Percentiles rank a stretch among this genome's conserved stretches.
phyloP scores from a whole-genome alignment of 2,797 vertebrate species.

The Psittacula derbiana region DNA sequence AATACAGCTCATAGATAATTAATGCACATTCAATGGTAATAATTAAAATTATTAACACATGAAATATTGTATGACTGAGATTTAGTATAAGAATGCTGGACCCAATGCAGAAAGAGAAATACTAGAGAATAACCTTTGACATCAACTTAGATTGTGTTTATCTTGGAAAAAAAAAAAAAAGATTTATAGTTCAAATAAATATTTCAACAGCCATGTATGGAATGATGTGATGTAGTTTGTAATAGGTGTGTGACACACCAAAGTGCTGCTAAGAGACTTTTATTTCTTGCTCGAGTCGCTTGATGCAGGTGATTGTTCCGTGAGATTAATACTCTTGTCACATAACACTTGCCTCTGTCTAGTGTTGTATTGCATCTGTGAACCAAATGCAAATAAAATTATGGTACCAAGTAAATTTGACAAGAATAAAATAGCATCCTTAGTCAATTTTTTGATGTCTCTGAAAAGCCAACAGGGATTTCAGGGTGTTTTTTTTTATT shows the following conservation, averaged over 20 bases:
- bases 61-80: not conserved
- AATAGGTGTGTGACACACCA: not conserved
- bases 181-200: not conserved
- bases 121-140: not conserved
- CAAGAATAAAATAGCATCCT: conserved; percentile 22
- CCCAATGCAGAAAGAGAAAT: not conserved
- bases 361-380: not conserved
- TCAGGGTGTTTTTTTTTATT: not conserved
- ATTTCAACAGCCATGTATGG: not conserved
- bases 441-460: not conserved
- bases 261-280: not conserved
- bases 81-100: not conserved
- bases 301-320: not conserved
- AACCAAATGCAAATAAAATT: conserved; percentile 45
- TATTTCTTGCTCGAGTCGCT: conserved; percentile 31
- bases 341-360: not conserved
- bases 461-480: not conserved
- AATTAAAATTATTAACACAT: conserved; percentile 2
- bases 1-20: not conserved
- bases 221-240: not conserved
- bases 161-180: not conserved
- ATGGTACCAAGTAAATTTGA: not conserved
- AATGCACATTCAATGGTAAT: not conserved
- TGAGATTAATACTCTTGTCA: conserved; percentile 38
- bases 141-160: not conserved